Percentiles rank a stretch among this genome's conserved stretches.
These are phyloP conservation scores for Eupeodes corollae DNA, from an alignment of 1,140 invertebrate species.

Conservation along the genomic window DNA sequence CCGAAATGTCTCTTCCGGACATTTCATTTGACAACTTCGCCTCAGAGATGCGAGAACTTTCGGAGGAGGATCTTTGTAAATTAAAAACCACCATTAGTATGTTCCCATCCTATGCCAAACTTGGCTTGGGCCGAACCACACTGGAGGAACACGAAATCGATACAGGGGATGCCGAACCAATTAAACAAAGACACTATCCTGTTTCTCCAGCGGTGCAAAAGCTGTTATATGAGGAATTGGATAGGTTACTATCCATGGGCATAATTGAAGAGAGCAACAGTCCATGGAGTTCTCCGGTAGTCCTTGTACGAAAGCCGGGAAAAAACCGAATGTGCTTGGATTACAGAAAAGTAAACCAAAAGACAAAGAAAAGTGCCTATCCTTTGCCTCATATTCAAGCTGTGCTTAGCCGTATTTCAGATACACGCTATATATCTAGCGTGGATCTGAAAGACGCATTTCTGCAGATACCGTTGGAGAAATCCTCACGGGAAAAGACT, in stretches of 20 bases:
- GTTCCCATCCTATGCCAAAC: background rate
- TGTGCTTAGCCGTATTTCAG: constrained; percentile 7
- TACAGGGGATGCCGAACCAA: too few relatives aligned
- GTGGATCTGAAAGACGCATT: too few relatives aligned
- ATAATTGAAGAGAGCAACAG: constrained; percentile 15
- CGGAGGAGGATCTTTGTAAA: background rate
- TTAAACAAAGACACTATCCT: too few relatives aligned
- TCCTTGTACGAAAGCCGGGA: constrained; percentile 18
- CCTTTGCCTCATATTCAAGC: constrained; percentile 14
- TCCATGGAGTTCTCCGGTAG: too few relatives aligned
- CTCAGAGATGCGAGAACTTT: background rate
- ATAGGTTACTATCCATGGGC: constrained; percentile 13
- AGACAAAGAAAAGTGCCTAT: constrained; percentile 19
- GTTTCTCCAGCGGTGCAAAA: constrained; percentile 13
- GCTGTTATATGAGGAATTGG: constrained; percentile 12
- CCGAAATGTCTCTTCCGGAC: background rate
- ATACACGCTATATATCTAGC: constrained; percentile 15
- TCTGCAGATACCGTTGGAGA: constrained; percentile 11
- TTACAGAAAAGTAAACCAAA: constrained; percentile 16
- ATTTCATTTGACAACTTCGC: too few relatives aligned
- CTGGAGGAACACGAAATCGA: constrained; percentile 16
- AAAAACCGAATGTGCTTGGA: constrained; percentile 19
- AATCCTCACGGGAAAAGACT: constrained; percentile 21
- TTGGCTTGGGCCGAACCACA: constrained; percentile 12
- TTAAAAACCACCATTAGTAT: background rate